Base-by-base conservation (phyloP, 1,140 invertebrate genomes). In the Drosophila parvula region DNA sequence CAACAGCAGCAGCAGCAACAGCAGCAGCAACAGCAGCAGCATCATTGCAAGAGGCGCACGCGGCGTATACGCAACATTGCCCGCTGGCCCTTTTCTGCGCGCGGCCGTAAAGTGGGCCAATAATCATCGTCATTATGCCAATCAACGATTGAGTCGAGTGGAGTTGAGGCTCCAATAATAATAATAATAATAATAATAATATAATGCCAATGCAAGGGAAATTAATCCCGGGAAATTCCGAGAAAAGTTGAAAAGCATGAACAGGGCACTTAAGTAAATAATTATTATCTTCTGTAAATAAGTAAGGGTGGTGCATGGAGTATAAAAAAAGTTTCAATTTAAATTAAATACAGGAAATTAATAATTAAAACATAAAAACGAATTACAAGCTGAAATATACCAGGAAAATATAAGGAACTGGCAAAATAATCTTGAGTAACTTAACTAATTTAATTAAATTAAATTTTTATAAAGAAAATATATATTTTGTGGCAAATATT, bases 41-140 rank as follows among this genome's bases (percentile, higher is more conserved):
- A 70, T 58, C 68, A 48, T 71, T 71, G 68, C 68, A 58, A 64
- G 36, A 27, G 68, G 68, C 68, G 63, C 41, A 74, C 56, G 36
- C 43, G 44, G 79, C 79, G 69, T 78, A 81, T 79, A 82, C 79
- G 70, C 79, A 82, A 82, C 61, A 59, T 34, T 38, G 62, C 43
- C 74, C 38, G 32, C 38, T 40, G 38, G 40, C 38, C 47, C 62
- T 55, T 55, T 68, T 28, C 12, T 14, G 8, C 44, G 36, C 18
- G 18, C 16, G 18, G 16, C 55, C 48, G 18, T 34, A 18, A 51
- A 68, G 36, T 67, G 64, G 64, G 34, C 65, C 65, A 70, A 71
- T 71, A 71, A 71, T 41, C 68, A 71, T 70, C 43, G 48, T 71
- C 51, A 71, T 71, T 71, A 71, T 22, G 36, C 50, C 68, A 71